Base-by-base conservation (phyloP, 2,888 invertebrate species). In the Hecatera dysodea region DNA sequence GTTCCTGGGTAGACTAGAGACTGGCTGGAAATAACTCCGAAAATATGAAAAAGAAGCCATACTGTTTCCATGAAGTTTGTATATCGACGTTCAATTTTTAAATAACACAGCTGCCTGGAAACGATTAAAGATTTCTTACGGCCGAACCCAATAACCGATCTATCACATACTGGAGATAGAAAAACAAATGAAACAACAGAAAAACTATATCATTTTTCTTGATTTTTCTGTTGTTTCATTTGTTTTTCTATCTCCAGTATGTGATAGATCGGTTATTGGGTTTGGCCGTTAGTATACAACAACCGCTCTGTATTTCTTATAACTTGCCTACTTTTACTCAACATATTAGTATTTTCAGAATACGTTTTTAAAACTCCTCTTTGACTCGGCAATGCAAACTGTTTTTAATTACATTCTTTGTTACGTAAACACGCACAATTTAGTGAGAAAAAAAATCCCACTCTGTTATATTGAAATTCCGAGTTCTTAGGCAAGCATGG, bases 351-450 rank as follows among this genome's bases (percentile, higher is more conserved):
- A 60, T 59, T 72, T 81, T 46, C 53, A 76, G 67, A 66, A 53
- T 74, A 50, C 62, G 56, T 57, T 74, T 72, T 71, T 69, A 65
- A 79, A 82, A 80, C 56, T 65, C 29, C 33, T 79, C 57, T 79
- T 82, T 72, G 56, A 70, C 53, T 75, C 42, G 65, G 64, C 60
- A 69, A 75, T 60, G 71, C 59, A 60, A 82, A 71, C 67, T 46
- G 57, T 55, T 72, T 71, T 72, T 77, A 83, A 79, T 83, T 74
- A 63, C 59, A 81, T 76, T 83, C 69, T 66, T 65, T 57, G 52
- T 61, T 60, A 81, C 46, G 68, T 79, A 72, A 81, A 75, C 76
- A 77, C 74, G 74, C 80, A 78, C 66, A 69, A 71, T 62, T 56
- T 52, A 72, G n/a, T 56, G 11, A 50, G 48, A 33, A 50, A 65